phyloP scores from a whole-genome alignment of 2,113 vertebrate species.

The Hippocampus guttulatus region DNA sequence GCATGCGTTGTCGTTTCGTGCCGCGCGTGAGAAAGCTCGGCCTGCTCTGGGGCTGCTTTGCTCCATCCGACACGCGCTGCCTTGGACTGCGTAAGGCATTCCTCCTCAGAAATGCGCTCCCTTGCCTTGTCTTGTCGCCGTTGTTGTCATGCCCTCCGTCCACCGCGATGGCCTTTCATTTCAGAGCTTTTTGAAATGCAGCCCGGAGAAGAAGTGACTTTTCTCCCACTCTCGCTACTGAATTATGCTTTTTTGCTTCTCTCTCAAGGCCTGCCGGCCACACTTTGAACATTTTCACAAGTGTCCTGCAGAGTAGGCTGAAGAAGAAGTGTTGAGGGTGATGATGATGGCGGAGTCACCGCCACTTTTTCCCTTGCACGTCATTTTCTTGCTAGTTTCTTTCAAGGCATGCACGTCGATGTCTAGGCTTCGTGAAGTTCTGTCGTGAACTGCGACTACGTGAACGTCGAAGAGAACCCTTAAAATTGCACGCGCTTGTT shows the following conservation, averaged over 20 bases:
- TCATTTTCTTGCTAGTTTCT: not conserved
- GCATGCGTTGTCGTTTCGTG: too few species aligned
- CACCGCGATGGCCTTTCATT: not conserved
- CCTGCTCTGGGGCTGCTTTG: not conserved
- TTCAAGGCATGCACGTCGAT: not conserved
- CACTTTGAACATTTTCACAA: conserved; percentile 7
- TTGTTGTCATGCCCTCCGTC: not conserved
- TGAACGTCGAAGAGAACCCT: too few species aligned
- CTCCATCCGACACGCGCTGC: not conserved
- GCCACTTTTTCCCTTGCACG: not conserved
- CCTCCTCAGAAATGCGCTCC: too few species aligned
- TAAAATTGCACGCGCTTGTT: too few species aligned
- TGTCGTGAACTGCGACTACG: too few species aligned
- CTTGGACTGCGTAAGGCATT: not conserved
- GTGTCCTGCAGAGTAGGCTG: not conserved
- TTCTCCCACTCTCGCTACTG: not conserved
- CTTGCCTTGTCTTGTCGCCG: not conserved
- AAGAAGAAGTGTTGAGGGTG: not conserved
- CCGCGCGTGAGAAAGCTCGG: not conserved
- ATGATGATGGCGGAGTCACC: not conserved
- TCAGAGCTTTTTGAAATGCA: not conserved
- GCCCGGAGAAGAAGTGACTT: not conserved
- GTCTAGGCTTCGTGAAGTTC: not conserved
- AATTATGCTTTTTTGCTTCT: conserved; percentile 5
- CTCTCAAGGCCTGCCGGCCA: not conserved